Evolutionary conservation across 2,888 invertebrate genomes (phyloP).

Genomic region (Melipona beecheii): DNA sequence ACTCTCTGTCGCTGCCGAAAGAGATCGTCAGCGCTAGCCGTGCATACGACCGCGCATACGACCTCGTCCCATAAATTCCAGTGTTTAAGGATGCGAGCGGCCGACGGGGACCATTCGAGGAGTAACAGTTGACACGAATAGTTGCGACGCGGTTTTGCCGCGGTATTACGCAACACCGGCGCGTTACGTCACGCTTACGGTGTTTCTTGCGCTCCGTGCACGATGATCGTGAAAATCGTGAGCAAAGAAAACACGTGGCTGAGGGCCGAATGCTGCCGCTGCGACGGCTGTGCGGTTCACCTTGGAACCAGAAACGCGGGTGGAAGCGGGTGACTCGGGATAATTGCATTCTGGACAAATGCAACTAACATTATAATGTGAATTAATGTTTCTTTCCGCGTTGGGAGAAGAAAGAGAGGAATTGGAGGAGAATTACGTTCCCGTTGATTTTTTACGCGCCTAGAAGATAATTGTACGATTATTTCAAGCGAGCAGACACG

Average conservation of each 20-base stretch:
- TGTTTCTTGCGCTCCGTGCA: constrained; percentile 48
- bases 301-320: constrained; percentile 28
- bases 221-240: constrained; percentile 51
- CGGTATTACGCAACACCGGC: constrained; percentile 67
- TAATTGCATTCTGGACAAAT: constrained; percentile 14
- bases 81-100: constrained; percentile 77
- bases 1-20: constrained; percentile 45
- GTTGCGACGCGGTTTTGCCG: constrained; percentile 59
- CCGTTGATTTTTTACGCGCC: background rate
- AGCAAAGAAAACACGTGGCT: constrained; percentile 23
- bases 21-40: constrained; percentile 63
- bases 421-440: background rate
- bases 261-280: constrained; percentile 26
- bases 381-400: background rate
- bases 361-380: background rate
- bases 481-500: background rate
- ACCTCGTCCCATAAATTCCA: constrained; percentile 82
- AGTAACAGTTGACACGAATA: constrained; percentile 77
- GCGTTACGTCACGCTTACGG: constrained; percentile 67
- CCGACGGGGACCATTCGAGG: constrained; percentile 72
- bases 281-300: constrained; percentile 23
- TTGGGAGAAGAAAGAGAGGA: background rate
- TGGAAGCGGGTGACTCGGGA: background rate
- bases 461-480: background rate
- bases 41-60: constrained; percentile 65